Evolutionary conservation across 2,888 invertebrate species (phyloP).

Genomic region (Aspidiotus rigidus): DNA sequence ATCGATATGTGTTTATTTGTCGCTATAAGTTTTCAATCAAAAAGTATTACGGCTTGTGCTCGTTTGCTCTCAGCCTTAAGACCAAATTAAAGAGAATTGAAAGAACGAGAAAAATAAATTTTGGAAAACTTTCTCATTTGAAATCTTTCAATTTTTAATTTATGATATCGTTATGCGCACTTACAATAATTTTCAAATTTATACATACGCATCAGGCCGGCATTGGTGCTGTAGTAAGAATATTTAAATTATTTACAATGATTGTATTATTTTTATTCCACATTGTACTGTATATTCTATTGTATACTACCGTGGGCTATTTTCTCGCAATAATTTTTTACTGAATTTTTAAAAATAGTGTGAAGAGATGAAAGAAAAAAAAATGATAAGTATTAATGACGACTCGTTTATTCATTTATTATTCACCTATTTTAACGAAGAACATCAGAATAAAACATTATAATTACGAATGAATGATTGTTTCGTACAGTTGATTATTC

Average conservation of each 20-base stretch:
- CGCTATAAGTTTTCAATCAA: too few species aligned
- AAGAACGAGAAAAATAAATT: too few species aligned
- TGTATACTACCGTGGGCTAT: slow-evolving; percentile 20
- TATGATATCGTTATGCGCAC: background rate
- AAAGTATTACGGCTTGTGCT: too few species aligned
- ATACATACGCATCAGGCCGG: slow-evolving; percentile 23
- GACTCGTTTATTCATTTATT: slow-evolving; percentile 21
- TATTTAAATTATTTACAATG: background rate
- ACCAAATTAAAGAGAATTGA: too few species aligned
- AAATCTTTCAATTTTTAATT: background rate
- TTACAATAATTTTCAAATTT: too few species aligned
- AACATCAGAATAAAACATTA: background rate
- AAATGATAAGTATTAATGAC: slow-evolving; percentile 16
- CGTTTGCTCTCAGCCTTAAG: too few species aligned
- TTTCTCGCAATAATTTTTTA: slow-evolving; percentile 32
- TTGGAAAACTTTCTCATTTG: too few species aligned
- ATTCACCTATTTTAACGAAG: slow-evolving; percentile 12
- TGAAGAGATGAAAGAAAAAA: background rate
- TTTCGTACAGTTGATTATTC: too few species aligned
- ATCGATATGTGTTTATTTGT: background rate
- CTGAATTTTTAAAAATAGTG: slow-evolving; percentile 25
- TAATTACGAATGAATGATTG: background rate
- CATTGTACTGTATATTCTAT: slow-evolving; percentile 5
- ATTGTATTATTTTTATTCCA: background rate
- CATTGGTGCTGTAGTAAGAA: slow-evolving; percentile 22